These are phyloP conservation scores for Pseudoatta argentina DNA, from an alignment of 1,140 invertebrate genomes.

Conservation along the genomic window DNA sequence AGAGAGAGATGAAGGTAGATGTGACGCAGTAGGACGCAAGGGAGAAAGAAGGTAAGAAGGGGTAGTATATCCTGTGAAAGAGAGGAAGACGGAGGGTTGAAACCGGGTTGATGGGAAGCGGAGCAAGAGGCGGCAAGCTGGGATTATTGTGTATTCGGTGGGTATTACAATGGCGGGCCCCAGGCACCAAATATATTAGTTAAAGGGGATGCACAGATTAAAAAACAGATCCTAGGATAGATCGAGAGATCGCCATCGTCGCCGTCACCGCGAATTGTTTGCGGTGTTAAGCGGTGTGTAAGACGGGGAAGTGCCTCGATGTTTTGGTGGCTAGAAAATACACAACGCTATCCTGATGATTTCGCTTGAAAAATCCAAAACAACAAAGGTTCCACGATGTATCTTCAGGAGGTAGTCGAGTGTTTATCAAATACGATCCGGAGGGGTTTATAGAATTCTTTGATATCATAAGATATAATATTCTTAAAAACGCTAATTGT, in stretches of 20 bases:
- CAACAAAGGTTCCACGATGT: conserved; percentile 5
- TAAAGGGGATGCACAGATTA: conserved; percentile 77
- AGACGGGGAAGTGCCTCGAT: conserved; percentile 16
- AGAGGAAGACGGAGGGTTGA: conserved; percentile 39
- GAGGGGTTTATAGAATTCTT: background rate
- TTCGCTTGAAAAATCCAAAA: conserved; percentile 13
- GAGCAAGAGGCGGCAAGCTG: conserved; percentile 61
- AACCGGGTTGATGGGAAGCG: conserved; percentile 52
- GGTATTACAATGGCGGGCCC: conserved; percentile 77
- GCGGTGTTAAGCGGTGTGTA: conserved; percentile 58
- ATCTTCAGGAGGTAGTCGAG: conserved; percentile 6
- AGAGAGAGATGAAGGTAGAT: conserved; percentile 33
- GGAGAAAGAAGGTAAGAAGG: conserved; percentile 50
- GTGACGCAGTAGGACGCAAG: conserved; percentile 45
- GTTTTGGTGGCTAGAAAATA: conserved; percentile 52
- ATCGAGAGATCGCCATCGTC: conserved; percentile 21
- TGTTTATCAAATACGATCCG: conserved; percentile 26
- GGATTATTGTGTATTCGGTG: conserved; percentile 81
- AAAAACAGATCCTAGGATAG: conserved; percentile 68
- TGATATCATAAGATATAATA: background rate
- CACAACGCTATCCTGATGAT: conserved; percentile 33
- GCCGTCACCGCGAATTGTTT: conserved; percentile 48
- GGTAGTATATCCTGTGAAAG: conserved; percentile 28
- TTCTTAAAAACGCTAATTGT: too few species aligned
- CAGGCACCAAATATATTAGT: conserved; percentile 79